phyloP scores from a whole-genome alignment of 53 echinoderm and acorn worm genomes.

The Luidia sarsii region DNA sequence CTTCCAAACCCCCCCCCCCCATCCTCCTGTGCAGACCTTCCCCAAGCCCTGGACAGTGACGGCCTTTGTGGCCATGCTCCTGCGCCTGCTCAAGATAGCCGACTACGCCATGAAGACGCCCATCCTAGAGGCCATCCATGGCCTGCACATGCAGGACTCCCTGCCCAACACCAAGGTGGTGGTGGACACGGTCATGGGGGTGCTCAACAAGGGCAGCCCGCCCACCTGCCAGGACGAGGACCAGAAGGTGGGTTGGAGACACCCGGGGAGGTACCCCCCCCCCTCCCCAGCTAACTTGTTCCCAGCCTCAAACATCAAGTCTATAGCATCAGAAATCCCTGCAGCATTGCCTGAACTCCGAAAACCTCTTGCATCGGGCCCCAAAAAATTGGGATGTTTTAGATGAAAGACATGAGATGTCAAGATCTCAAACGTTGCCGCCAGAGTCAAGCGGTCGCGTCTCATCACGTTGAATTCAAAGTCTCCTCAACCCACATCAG shows the following conservation, averaged over 20 bases:
- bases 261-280: too few species aligned
- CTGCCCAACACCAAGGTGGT: conserved; percentile 68
- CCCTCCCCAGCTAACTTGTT: too few species aligned
- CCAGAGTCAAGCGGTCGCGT: too few species aligned
- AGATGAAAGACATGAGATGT: too few species aligned
- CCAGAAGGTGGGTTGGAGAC: conserved; percentile 84
- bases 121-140: conserved; percentile 74
- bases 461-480: too few species aligned
- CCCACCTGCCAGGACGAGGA: conserved; percentile 88
- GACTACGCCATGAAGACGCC: conserved; percentile 93
- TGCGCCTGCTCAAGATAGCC: conserved; percentile 88
- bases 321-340: too few species aligned
- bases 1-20: neutral
- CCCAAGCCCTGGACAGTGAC: conserved; percentile 95
- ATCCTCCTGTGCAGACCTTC: conserved; percentile 67
- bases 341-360: too few species aligned
- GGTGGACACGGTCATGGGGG: conserved; percentile 73
- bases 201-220: conserved; percentile 73
- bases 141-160: conserved; percentile 81
- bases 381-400: too few species aligned
- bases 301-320: too few species aligned
- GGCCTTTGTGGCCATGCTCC: conserved; percentile 83
- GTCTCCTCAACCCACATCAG: too few species aligned
- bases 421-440: too few species aligned
- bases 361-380: too few species aligned